Evolutionary conservation across 2,888 invertebrate genomes (phyloP), one percentile per base, ranked within the genome.

Genomic region (Anagyrus pseudococci): DNA sequence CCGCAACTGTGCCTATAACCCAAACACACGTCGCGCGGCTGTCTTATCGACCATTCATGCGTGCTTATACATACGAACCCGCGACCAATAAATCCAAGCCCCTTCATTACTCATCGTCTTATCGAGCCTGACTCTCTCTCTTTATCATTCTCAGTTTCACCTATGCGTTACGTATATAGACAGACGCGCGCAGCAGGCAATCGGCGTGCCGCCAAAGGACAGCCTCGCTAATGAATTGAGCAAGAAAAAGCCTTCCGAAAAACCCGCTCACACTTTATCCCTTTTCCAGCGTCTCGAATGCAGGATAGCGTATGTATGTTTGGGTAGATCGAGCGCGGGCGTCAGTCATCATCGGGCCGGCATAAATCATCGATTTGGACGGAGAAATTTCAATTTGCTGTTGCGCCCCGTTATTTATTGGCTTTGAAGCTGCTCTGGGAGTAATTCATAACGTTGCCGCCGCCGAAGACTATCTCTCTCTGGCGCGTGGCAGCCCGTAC

Each of bases 41-140:
- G 63, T 55, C 63, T 59, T 58, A 63, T 58, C 63, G 47, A 54
- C n/a, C n/a, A n/a, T n/a, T n/a, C n/a, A n/a, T n/a, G n/a, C n/a
- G n/a, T n/a, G n/a, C n/a, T n/a, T n/a, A n/a, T n/a, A n/a, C n/a
- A n/a, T n/a, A n/a, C n/a, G n/a, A n/a, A n/a, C n/a, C n/a, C 1
- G 33, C 54, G 43, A 29, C 23, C 26, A 41, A 54, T 60, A 60
- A 53, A 60, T 47, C 46, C 41, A 19, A 1, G 15, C 15, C 13
- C 7, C 43, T 23, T 37, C 54, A 17, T 64, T 55, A 59, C 58
- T 59, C 58, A 58, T 55, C 49, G 63, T 55, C 63, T 59, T 58
- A 63, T 58, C 63, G 47, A 54, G 49, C 29, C 37, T 10, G 41
- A 26, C 15, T 15, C 10, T 23, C 29, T n/a, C 3, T 8, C 23